A percentile compares a stretch with the other conserved stretches of the same genome.
These are phyloP conservation scores for Eulemur rufifrons DNA, from an alignment of 2,113 vertebrate genomes.

Conservation along the genomic window DNA sequence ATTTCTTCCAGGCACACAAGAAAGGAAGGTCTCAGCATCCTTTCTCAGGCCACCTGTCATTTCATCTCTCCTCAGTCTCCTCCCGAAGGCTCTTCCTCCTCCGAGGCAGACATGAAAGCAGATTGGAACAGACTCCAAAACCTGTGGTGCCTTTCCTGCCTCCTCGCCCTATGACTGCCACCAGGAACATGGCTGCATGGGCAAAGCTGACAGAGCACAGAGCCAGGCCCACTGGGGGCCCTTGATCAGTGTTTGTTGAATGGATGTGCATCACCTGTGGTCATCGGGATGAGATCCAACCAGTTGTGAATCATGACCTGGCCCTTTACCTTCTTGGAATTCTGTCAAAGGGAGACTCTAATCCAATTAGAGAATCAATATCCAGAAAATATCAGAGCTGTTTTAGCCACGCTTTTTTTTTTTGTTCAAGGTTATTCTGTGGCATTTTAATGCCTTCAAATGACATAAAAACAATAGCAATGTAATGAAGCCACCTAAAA, in stretches of 20 bases:
- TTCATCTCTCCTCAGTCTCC: neutral
- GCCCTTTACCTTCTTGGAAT: constrained; percentile 52
- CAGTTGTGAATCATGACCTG: constrained; percentile 1
- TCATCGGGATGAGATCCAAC: neutral
- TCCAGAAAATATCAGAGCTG: constrained; percentile 51
- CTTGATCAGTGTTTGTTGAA: neutral
- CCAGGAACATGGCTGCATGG: neutral
- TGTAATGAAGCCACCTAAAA: constrained; percentile 52
- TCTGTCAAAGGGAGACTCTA: constrained; percentile 55
- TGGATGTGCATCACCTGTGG: neutral
- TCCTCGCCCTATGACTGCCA: neutral
- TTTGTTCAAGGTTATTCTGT: constrained; percentile 64
- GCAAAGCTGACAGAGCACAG: neutral
- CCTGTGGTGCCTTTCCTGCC: neutral
- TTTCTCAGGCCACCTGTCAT: neutral
- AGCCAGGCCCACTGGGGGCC: neutral
- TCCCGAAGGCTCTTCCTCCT: neutral
- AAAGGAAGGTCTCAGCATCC: neutral
- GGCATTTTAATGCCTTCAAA: constrained; percentile 50
- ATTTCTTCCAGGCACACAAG: neutral
- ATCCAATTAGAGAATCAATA: constrained; percentile 68
- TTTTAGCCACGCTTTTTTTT: constrained; percentile 50
- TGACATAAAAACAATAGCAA: constrained; percentile 57
- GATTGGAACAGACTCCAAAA: neutral
- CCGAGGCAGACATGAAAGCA: neutral